Conservation (phyloP, 2,113 vertebrate species). For the Thamnophis sirtalis region DNA sequence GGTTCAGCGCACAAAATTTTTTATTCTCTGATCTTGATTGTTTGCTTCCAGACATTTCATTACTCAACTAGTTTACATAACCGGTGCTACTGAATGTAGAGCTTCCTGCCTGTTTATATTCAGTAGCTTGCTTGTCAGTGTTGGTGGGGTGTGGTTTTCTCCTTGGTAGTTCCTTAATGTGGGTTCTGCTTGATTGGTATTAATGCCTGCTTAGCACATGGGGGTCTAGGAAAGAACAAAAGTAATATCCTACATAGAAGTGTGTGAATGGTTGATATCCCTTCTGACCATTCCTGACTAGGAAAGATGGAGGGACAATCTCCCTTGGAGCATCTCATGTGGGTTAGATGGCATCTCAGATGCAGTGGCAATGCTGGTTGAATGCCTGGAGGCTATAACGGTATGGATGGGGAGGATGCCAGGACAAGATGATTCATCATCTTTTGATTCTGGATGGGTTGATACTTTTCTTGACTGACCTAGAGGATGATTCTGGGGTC, state of each 20-base stretch:
- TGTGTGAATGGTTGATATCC: background rate
- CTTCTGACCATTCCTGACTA: background rate
- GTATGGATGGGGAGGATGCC: background rate
- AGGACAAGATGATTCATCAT: background rate
- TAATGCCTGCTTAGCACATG: background rate
- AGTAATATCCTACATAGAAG: background rate
- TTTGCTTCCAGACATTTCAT: background rate
- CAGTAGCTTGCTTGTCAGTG: background rate
- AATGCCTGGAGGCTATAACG: background rate
- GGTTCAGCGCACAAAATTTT: no score
- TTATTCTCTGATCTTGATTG: background rate
- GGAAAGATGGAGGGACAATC: background rate
- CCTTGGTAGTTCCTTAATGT: background rate
- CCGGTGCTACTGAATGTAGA: background rate
- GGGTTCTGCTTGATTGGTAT: background rate
- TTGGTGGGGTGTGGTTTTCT: background rate
- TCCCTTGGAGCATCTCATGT: background rate
- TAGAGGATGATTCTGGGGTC: background rate
- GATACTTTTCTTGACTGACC: background rate
- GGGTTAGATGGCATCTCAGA: background rate
- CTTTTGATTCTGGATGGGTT: background rate
- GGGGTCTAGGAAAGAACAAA: background rate
- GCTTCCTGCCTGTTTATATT: background rate
- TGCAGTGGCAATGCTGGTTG: background rate
- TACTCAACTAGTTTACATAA: background rate